Conservation (phyloP, 2,797 vertebrate species). For the Gymnothorax javanicus region DNA sequence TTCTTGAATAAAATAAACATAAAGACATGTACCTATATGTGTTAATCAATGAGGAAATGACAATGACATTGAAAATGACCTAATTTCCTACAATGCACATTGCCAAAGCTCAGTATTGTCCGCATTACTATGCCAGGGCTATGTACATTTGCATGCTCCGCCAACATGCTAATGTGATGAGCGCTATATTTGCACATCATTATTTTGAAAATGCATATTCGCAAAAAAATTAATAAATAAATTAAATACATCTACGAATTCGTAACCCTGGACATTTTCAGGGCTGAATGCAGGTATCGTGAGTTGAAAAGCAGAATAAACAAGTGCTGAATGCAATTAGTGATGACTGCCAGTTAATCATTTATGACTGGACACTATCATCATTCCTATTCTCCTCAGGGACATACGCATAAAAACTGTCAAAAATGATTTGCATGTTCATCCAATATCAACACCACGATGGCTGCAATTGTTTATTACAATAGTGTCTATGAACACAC, state of each 20-base stretch:
- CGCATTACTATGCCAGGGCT: background rate
- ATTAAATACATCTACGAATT: background rate
- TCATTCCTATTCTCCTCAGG: constrained; percentile 8
- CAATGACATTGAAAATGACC: background rate
- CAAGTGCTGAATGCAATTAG: background rate
- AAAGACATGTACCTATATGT: no score
- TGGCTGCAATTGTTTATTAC: background rate
- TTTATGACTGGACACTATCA: background rate
- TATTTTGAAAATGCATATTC: background rate
- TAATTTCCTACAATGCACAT: background rate
- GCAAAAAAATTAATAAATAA: background rate
- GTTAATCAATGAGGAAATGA: background rate
- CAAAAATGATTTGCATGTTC: constrained; percentile 4
- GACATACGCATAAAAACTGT: background rate
- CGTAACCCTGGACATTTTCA: background rate
- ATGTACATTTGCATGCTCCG: background rate
- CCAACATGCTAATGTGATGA: background rate
- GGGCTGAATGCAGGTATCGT: background rate
- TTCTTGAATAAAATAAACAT: no score
- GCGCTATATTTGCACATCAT: background rate
- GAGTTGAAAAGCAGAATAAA: background rate
- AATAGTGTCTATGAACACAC: background rate
- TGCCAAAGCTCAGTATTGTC: background rate
- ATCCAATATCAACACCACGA: background rate
- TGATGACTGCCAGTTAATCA: background rate